Base-by-base conservation (phyloP, 2,797 vertebrate species). In the Chanos chanos region DNA sequence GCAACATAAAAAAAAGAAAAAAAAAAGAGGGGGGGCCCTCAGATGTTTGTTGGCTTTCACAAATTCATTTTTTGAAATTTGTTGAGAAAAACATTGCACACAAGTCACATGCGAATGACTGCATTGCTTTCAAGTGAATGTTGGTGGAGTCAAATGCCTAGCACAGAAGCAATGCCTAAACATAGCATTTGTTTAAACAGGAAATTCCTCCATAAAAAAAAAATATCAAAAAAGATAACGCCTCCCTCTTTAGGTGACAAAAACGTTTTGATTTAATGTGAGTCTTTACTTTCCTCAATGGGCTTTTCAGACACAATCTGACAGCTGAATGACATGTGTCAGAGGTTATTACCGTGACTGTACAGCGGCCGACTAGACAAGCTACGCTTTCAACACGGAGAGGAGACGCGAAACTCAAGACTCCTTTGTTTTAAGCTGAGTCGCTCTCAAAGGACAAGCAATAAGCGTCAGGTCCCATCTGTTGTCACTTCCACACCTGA, bases 251-350 rank as follows among this genome's bases (percentile, higher is more conserved):
- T 65, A 76, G 80, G 81, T 83, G 80, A 80, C 71, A 10, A 70
- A 76, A 22, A 61, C 64, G 68, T 79, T 78, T 77, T 76, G 50
- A 61, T 81, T 84, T 77, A 79, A 78, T 75, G 66, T 66, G 64
- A 65, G 60, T 72, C 22, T 36, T 15, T 44, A 41, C 10, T 18
- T 70, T 68, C 76, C 78, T 81, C 81, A 81, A 76, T 66, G 39
- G 77, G 71, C 67, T 55, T 60, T 51, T 75, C 61, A 68, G 57
- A 83, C 62, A 67, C 68, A 52, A 44, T 61, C 50, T 76, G 75
- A 79, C 77, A 75, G 77, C 73, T 74, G 45, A 18, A 57, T 71
- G 66, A 77, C 73, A 66, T 61, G 61, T 59, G 34, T 27, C 60
- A 43, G 55, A 54, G 22, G 13, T 45, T 5, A 55, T 16, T 73